Evolutionary conservation across 2,797 vertebrate genomes (phyloP).

Genomic region (Mionectes olivaceus): DNA sequence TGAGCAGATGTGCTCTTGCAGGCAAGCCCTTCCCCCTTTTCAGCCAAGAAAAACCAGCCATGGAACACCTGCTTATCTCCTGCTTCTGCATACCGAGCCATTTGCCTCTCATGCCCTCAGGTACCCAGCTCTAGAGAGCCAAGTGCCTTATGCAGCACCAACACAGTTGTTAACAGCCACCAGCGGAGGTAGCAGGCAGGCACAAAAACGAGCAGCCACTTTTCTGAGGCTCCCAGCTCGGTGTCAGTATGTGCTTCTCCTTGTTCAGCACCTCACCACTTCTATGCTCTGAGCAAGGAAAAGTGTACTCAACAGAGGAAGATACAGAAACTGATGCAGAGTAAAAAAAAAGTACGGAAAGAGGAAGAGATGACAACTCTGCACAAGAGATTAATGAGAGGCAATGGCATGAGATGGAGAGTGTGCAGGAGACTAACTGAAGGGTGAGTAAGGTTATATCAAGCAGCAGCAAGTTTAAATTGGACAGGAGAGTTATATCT

Average conservation of each 20-base stretch:
- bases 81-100: accelerated
- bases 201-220: background rate
- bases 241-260: background rate
- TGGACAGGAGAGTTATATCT: background rate
- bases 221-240: background rate
- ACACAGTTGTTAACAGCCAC: background rate
- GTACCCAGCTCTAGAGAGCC: accelerated
- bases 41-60: background rate
- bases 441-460: background rate
- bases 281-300: background rate
- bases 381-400: background rate
- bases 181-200: background rate
- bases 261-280: background rate
- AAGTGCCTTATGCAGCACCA: background rate
- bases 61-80: background rate
- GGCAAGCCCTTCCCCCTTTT: background rate
- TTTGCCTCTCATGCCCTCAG: background rate
- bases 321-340: background rate
- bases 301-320: background rate
- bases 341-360: background rate
- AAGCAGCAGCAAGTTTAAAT: background rate
- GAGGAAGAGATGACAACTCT: background rate
- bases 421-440: background rate
- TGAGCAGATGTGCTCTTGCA: background rate
- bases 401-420: background rate